Evolutionary conservation across 2,113 vertebrate genomes (phyloP).

Genomic region (Tenebrosternarchus preto): DNA sequence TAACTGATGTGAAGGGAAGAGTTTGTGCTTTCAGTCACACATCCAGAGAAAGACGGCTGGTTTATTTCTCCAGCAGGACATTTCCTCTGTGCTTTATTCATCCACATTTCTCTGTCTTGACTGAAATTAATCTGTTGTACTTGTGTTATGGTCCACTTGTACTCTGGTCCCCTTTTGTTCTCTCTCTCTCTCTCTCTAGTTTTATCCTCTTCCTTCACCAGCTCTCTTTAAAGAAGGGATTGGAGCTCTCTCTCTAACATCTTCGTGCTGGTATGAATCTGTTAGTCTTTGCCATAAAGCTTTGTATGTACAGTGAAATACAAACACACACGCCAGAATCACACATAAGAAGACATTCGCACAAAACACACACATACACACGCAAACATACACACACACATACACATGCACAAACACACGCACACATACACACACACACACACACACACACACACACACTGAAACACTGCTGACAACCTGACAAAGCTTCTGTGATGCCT

Average conservation of each 20-base stretch:
- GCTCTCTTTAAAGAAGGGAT: constrained; percentile 59
- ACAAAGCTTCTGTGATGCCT: constrained; percentile 30
- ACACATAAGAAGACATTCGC: constrained; percentile 46
- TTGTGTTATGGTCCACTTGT: not conserved
- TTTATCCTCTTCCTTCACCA: constrained; percentile 1
- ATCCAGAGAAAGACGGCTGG: not conserved
- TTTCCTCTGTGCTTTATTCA: constrained; percentile 51
- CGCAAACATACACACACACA: too few species aligned
- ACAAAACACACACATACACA: constrained; percentile 9
- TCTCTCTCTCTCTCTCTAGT: constrained; percentile 1
- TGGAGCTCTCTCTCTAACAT: constrained; percentile 68
- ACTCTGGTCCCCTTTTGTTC: constrained; percentile 43
- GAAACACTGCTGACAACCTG: constrained; percentile 29
- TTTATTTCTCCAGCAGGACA: constrained; percentile 31
- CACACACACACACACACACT: constrained; percentile 35
- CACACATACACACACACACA: constrained; percentile 60
- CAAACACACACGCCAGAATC: constrained; percentile 42
- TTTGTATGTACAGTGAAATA: constrained; percentile 44
- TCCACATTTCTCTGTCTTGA: constrained; percentile 60
- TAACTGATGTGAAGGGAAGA: not conserved
- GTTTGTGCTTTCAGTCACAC: not conserved
- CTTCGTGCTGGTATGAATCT: constrained; percentile 72
- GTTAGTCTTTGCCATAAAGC: constrained; percentile 61
- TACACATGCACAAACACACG: constrained; percentile 20
- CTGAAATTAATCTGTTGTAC: constrained; percentile 75